phyloP scores from a whole-genome alignment of 2,888 invertebrate genomes.

The Hirtodrosophila duncani region DNA sequence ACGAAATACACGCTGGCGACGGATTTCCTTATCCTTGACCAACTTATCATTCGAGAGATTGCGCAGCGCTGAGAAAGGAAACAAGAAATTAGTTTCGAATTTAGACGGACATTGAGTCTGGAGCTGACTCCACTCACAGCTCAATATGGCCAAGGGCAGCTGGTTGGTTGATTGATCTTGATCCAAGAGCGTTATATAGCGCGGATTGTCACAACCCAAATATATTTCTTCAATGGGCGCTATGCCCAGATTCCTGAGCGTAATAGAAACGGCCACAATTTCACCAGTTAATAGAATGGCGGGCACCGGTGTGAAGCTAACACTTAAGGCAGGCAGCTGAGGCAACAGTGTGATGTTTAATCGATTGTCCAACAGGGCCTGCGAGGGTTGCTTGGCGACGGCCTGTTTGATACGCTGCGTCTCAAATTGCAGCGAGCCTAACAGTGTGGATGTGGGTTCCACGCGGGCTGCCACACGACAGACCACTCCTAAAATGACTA shows the following conservation, averaged over 20 bases:
- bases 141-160: conserved; percentile 75
- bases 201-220: conserved; percentile 79
- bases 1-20: conserved; percentile 76
- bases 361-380: conserved; percentile 81
- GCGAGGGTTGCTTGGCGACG: conserved; percentile 54
- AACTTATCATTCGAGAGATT: conserved; percentile 77
- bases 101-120: neutral
- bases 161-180: conserved; percentile 70
- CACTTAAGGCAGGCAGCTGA: conserved; percentile 89
- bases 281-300: conserved; percentile 85
- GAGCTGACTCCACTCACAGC: conserved; percentile 60
- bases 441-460: conserved; percentile 70
- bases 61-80: conserved; percentile 58
- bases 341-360: conserved; percentile 87
- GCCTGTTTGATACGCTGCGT: conserved; percentile 68
- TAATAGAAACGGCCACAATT: conserved; percentile 82
- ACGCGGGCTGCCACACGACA: conserved; percentile 75
- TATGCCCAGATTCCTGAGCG: conserved; percentile 83
- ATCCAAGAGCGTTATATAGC: conserved; percentile 75
- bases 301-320: conserved; percentile 83
- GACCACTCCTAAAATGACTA: conserved; percentile 86
- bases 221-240: conserved; percentile 81
- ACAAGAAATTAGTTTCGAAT: neutral
- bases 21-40: conserved; percentile 77
- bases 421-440: conserved; percentile 76